Evolutionary conservation across 92 coral and sea anemone species (phyloP).

Genomic region (Micromussa lordhowensis): DNA sequence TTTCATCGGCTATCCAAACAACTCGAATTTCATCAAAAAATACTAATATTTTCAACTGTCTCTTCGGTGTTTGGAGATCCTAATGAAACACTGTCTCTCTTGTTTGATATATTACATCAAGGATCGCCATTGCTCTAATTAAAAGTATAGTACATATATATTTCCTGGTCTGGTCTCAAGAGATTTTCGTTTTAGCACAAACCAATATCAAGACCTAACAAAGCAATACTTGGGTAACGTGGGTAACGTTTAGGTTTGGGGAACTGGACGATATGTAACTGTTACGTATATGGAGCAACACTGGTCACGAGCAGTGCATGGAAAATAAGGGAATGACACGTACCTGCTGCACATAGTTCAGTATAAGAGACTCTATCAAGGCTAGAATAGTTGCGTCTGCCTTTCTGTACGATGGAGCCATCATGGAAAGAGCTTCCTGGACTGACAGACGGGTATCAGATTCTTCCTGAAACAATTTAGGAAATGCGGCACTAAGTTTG

Average conservation of each 20-base stretch:
- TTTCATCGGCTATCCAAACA: too few species aligned
- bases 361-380: constrained; percentile 88
- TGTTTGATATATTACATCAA: too few species aligned
- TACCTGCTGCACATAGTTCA: constrained; percentile 86
- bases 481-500: too few species aligned
- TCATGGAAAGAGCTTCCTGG: constrained; percentile 94
- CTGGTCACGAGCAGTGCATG: neutral
- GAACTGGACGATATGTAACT: neutral
- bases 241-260: neutral
- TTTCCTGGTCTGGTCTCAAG: too few species aligned
- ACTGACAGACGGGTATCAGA: constrained; percentile 88
- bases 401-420: constrained; percentile 87
- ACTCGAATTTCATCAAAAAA: too few species aligned
- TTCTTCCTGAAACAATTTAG: constrained; percentile 61
- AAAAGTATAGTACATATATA: too few species aligned
- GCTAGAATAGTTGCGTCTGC: constrained; percentile 75
- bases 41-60: too few species aligned
- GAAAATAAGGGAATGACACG: neutral
- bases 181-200: neutral
- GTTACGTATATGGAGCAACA: too few species aligned
- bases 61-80: too few species aligned
- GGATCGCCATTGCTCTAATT: too few species aligned
- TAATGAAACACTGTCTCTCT: too few species aligned
- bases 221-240: neutral
- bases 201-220: neutral